Conservation (phyloP, 2,888 invertebrate genomes). For the Drosophila rubida region DNA sequence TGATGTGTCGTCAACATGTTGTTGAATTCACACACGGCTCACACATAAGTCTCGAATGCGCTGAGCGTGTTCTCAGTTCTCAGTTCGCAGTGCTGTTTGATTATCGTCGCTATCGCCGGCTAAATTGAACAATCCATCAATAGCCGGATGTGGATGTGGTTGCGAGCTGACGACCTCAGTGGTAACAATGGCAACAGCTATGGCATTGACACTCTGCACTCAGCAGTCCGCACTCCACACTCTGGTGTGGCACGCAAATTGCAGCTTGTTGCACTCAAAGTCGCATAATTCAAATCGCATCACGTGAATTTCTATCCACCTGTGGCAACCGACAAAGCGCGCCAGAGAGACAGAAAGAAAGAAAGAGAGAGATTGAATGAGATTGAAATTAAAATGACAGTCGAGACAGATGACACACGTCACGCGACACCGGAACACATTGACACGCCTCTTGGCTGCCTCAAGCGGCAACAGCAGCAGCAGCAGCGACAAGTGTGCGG, state of each 20-base stretch:
- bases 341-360: background rate
- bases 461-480: background rate
- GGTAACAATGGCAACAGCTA: background rate
- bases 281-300: slow-evolving; percentile 63
- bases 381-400: slow-evolving; percentile 40
- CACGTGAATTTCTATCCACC: slow-evolving; percentile 56
- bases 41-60: slow-evolving; percentile 56
- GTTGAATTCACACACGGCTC: slow-evolving; percentile 22
- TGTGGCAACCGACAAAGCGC: slow-evolving; percentile 27
- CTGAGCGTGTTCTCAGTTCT: background rate
- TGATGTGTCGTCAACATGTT: slow-evolving; percentile 85
- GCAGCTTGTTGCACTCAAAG: slow-evolving; percentile 62
- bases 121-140: slow-evolving; percentile 65
- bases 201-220: background rate
- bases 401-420: slow-evolving; percentile 1
- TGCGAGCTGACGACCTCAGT: background rate
- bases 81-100: slow-evolving; percentile 22
- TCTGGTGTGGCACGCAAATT: slow-evolving; percentile 38
- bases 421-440: slow-evolving; percentile 45
- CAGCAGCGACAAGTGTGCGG: background rate
- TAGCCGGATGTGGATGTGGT: slow-evolving; percentile 16
- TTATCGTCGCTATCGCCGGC: slow-evolving; percentile 32
- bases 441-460: slow-evolving; percentile 38
- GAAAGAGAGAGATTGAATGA: slow-evolving; percentile 6
- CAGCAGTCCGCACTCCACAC: background rate